Base-by-base conservation (phyloP, 1,140 invertebrate species). In the Camponotus vicinus region DNA sequence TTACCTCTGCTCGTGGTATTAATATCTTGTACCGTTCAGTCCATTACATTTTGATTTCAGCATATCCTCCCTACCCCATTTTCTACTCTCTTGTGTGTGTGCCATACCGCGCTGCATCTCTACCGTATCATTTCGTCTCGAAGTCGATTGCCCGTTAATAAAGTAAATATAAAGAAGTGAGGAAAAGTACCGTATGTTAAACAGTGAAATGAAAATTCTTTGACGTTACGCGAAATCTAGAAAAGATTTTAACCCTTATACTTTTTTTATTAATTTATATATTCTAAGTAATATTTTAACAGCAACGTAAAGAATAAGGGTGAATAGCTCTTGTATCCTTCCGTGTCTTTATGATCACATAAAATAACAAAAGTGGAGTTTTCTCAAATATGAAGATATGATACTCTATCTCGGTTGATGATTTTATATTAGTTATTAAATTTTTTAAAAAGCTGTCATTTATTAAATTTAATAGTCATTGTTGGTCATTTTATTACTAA, bases 21-120 rank as follows among this genome's bases (percentile, higher is more conserved):
- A 82, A 82, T 82, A 42, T 55, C 52, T 9, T 82, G 27, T 82
- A 82, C 79, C 67, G 79, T 73, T 82, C 67, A 32, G 18, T 13
- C 9, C 45, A 73, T 82, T 71, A 61, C 55, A 42, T 4, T 59
- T 73, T 73, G 67, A 82, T 82, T 82, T 73, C 40, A 71, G 18
- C 15, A 32, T 49, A 77, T 49, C 6, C 3, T 18, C 18, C 37
- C 27, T 27, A 27, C 61, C 9, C 21, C 13, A 9, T 4, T 8
- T 27, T 27, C 27, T 1, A 27, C 1, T 21, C 11, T 63, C 13
- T 15, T 18, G 3, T 34, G 18, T 15, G 2, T 55, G 32, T 27
- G 34, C 15, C 49, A 8, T 40, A 63, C 0, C n/a, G 32, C 40
- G 6, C 3, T 11, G 40, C 18, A 40, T 34, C 40, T 67, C 34